Base-by-base conservation (phyloP, 1,140 invertebrate species). In the Leptopilina clavipes region DNA sequence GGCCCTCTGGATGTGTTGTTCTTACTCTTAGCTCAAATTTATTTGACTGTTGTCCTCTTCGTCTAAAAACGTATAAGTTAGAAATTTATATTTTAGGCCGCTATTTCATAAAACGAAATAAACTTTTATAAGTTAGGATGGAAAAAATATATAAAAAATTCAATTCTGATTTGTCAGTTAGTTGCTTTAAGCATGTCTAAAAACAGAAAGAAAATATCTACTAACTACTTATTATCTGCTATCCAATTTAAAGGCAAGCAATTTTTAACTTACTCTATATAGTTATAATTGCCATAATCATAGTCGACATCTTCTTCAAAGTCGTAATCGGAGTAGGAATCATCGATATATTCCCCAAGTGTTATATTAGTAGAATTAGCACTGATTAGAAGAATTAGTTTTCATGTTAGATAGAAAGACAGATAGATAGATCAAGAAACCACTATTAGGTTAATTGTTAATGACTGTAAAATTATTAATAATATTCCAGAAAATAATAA, bases 21-120 rank as follows among this genome's bases (percentile, higher is more conserved):
- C 92, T 91, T 81, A 95, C 91, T 70, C 89, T 90, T 43, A 95
- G 85, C 82, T 93, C 91, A 79, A 94, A 93, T 78, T 92, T 91
- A 84, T 94, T 94, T 48, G 89, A 91, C 73, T 92, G 90, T 81
- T 94, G 93, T 70, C 92, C 92, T 85, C 91, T 91, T 43, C 88
- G 85, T 77, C 90, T 91, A 80, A 74, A 87, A 84, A 59, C n/a
- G n/a, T n/a, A n/a, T n/a, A n/a, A n/a, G n/a, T n/a, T n/a, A n/a
- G n/a, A n/a, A n/a, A n/a, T n/a, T n/a, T n/a, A n/a, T n/a, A n/a
- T n/a, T n/a, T n/a, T n/a, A n/a, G n/a, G n/a, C n/a, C n/a, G n/a
- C n/a, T n/a, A n/a, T n/a, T n/a, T n/a, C n/a, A n/a, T n/a, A n/a
- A n/a, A n/a, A n/a, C n/a, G n/a, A n/a, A n/a, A n/a, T n/a, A n/a